These are phyloP conservation scores for Amiota communis DNA, from an alignment of 2,888 invertebrate species.

Conservation along the genomic window DNA sequence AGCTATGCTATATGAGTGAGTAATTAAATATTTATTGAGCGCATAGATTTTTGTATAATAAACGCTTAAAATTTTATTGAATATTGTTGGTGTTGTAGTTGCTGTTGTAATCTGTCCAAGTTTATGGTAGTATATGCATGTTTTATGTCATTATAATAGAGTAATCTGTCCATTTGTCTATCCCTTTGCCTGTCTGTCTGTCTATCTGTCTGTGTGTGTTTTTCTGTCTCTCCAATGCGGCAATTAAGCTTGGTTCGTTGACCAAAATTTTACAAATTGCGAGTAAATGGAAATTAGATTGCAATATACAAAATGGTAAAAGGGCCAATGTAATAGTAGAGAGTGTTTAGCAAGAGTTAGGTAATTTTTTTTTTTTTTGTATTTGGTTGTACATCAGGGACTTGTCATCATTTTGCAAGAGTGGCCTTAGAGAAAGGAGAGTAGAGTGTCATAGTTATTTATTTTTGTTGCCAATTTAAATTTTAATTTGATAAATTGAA, in stretches of 20 bases:
- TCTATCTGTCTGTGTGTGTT: no score
- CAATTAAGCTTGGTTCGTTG: constrained; percentile 53
- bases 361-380: not conserved
- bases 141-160: constrained; percentile 36
- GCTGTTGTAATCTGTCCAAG: constrained; percentile 7
- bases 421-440: no score
- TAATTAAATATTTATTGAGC: constrained; percentile 65
- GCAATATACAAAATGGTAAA: not conserved
- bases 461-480: constrained; percentile 48
- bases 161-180: constrained; percentile 9
- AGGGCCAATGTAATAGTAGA: not conserved
- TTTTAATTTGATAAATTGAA: constrained; percentile 59
- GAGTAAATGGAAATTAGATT: constrained; percentile 27
- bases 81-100: not conserved
- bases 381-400: not conserved
- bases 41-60: constrained; percentile 32
- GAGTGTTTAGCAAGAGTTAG: not conserved
- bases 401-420: not conserved
- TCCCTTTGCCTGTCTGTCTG: no score
- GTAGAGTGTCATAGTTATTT: not conserved
- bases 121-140: constrained; percentile 25
- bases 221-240: not conserved
- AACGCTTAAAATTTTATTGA: constrained; percentile 22
- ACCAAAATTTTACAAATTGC: constrained; percentile 43
- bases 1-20: constrained; percentile 22